Evolutionary conservation across 2,888 invertebrate genomes (phyloP), one percentile per base, ranked within the genome.

Genomic region (Serripes groenlandicus): DNA sequence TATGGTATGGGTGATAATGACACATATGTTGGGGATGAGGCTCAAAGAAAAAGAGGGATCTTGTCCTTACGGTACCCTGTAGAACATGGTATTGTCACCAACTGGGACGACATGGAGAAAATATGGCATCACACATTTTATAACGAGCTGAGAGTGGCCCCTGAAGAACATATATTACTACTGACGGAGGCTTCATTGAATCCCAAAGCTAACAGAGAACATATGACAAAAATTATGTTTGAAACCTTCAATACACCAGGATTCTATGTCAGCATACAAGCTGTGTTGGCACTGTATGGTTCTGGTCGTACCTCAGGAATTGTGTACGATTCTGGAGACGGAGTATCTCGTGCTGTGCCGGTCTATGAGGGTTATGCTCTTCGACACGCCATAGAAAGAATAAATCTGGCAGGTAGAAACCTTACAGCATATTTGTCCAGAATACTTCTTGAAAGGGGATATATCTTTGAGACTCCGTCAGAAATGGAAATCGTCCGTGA

Each of bases 191-290:
- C 92, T 56, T 90, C 91, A 21, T 92, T 96, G 98, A 91, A 98
- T 98, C 98, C 98, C 91, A 98, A 98, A 95, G 98, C 98, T 90
- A 98, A 98, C 96, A 96, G 98, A 91, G 98, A 98, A 95, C 98
- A 98, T 96, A 98, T 98, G 98, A 98, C 98, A 84, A 79, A 89
- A 74, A 84, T 71, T 64, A 90, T 78, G 88, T 88, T 85, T 60
- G 88, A 91, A 95, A 97, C 97, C 78, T 95, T 95, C 95, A 97
- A 98, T 95, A 97, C 97, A 88, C 97, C 97, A 82, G 97, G 97
- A 91, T 97, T 97, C 97, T 97, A 97, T 95, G 97, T 98, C 83
- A 97, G 97, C 95, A 98, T 98, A 96, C 98, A 98, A 95, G 98
- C 98, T 90, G 98, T 98, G 86, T 96, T 98, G 91, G 98, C 98